These are phyloP conservation scores for Phymorhynchus buccinoides DNA, from an alignment of 1,140 invertebrate genomes.

Conservation along the genomic window DNA sequence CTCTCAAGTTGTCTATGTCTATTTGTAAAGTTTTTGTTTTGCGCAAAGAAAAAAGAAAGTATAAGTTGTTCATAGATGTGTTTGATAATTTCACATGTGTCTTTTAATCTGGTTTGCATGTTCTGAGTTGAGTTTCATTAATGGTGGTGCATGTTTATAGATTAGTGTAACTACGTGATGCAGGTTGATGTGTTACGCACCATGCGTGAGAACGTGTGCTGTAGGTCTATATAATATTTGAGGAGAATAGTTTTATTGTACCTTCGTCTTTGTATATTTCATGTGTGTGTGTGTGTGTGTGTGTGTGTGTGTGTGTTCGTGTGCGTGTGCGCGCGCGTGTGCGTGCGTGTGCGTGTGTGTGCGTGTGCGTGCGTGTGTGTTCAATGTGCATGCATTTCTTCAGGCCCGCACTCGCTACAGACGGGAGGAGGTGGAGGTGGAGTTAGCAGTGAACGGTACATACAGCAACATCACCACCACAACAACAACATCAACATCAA, in stretches of 20 bases:
- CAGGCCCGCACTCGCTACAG: constrained; percentile 52
- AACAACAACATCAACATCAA: too few species aligned
- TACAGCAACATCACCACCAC: constrained; percentile 50
- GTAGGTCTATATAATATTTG: too few species aligned
- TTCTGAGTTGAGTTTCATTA: too few species aligned
- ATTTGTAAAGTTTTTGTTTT: too few species aligned
- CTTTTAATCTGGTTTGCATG: too few species aligned
- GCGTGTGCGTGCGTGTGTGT: background rate
- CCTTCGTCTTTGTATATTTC: background rate
- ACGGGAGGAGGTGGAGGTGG: background rate
- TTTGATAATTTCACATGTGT: too few species aligned
- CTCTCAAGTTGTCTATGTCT: background rate
- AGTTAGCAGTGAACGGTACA: constrained; percentile 42
- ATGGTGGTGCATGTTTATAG: too few species aligned
- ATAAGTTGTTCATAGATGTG: too few species aligned
- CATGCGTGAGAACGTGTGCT: too few species aligned
- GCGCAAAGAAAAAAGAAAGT: too few species aligned
- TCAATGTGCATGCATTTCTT: background rate
- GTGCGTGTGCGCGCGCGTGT: background rate
- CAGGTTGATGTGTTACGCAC: too few species aligned
- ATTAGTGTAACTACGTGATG: too few species aligned
- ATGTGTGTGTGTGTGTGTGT: background rate
- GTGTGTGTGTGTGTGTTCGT: background rate
- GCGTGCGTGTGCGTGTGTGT: background rate
- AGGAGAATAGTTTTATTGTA: background rate